phyloP scores from a whole-genome alignment of 2,113 vertebrate species.

The Nanorana parkeri region DNA sequence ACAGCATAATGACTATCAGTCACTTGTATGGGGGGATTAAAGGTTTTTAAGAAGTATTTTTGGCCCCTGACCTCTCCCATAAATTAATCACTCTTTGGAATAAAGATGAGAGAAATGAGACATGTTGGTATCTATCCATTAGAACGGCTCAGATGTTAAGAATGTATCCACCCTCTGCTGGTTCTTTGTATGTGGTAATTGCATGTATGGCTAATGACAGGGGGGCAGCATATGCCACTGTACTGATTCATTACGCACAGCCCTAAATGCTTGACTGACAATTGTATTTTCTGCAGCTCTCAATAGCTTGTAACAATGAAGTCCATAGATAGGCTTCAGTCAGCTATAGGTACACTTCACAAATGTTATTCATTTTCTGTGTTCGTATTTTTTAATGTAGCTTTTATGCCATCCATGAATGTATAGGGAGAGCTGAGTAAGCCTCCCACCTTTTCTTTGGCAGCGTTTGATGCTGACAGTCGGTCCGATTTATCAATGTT shows the following conservation, averaged over 20 bases:
- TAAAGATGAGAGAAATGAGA: neutral
- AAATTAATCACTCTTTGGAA: neutral
- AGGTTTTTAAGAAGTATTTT: too few relatives aligned
- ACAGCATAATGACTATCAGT: too few relatives aligned
- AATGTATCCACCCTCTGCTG: neutral
- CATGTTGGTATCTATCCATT: slow-evolving; percentile 9
- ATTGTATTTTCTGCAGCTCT: too few relatives aligned
- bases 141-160: slow-evolving; percentile 29
- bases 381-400: too few relatives aligned
- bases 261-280: neutral
- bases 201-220: slow-evolving; percentile 9
- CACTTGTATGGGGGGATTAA: too few relatives aligned
- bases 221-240: neutral
- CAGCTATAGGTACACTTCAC: too few relatives aligned
- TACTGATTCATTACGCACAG: neutral
- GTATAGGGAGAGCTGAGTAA: slow-evolving; percentile 30
- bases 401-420: neutral
- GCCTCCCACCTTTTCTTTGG: slow-evolving; percentile 47
- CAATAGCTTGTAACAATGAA: too few relatives aligned
- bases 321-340: too few relatives aligned
- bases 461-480: slow-evolving; percentile 32
- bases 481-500: slow-evolving; percentile 16
- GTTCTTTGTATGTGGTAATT: slow-evolving; percentile 30
- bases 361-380: too few relatives aligned
- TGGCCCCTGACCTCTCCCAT: neutral